Conservation (phyloP, 2,797 vertebrate genomes). For the Lacerta agilis region DNA sequence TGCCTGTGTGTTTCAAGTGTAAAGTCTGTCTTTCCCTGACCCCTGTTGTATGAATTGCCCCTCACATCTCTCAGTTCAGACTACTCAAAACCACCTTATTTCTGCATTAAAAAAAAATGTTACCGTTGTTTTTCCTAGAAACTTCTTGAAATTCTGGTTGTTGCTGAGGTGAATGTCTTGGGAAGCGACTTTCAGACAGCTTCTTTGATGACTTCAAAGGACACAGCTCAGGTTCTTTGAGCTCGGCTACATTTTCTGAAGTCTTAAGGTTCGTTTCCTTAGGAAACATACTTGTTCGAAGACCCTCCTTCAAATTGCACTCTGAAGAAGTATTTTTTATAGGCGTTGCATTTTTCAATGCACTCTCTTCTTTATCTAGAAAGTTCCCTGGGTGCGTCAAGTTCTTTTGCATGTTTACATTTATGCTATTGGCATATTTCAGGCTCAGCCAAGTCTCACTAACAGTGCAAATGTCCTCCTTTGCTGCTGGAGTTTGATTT, state of each 20-base stretch:
- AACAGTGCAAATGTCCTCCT: conserved; percentile 72
- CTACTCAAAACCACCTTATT: background rate
- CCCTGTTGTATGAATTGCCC: background rate
- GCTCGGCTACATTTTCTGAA: conserved; percentile 81
- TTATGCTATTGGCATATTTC: conserved; percentile 73
- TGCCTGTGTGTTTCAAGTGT: no score
- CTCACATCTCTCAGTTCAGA: background rate
- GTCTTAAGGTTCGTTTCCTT: conserved; percentile 92
- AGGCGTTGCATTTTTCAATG: conserved; percentile 76
- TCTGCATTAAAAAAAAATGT: conserved; percentile 20
- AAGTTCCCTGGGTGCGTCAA: conserved; percentile 74
- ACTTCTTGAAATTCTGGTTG: conserved; percentile 74
- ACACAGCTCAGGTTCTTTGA: conserved; percentile 82
- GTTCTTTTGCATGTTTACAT: conserved; percentile 73
- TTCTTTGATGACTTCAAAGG: conserved; percentile 80
- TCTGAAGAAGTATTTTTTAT: conserved; percentile 75
- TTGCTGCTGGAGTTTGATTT: conserved; percentile 62
- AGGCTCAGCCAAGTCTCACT: conserved; percentile 78
- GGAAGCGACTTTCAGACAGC: conserved; percentile 77
- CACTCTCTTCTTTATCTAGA: conserved; percentile 77
- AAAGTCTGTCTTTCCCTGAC: no score
- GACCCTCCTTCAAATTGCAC: conserved; percentile 75
- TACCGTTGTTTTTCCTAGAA: conserved; percentile 79
- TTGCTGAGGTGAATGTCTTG: conserved; percentile 74
- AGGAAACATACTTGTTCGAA: conserved; percentile 93